Evolutionary conservation across 2,113 vertebrate genomes (phyloP).

Genomic region (Leucosticte australis): DNA sequence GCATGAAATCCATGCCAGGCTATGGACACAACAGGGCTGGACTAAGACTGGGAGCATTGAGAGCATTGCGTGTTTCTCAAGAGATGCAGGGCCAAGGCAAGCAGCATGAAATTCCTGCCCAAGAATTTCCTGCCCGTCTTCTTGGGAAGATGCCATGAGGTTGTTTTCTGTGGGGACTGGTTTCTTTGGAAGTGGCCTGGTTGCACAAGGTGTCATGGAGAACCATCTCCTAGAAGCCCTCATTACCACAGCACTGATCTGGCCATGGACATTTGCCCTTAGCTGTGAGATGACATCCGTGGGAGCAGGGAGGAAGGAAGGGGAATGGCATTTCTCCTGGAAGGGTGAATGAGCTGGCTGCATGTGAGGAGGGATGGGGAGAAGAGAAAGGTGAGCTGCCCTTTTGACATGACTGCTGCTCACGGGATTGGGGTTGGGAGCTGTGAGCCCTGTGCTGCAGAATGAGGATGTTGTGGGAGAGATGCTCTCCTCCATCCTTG

Average conservation of each 20-base stretch:
- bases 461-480: neutral
- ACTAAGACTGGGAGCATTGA: neutral
- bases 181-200: neutral
- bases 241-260: rapidly evolving
- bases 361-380: neutral
- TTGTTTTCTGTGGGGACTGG: neutral
- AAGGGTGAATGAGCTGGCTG: neutral
- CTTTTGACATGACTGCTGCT: neutral
- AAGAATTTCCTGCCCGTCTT: neutral
- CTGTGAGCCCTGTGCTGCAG: rapidly evolving
- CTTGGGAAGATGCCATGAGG: neutral
- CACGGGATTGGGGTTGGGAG: rapidly evolving
- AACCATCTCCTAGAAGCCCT: neutral
- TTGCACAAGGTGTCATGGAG: neutral
- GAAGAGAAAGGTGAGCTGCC: neutral
- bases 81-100: neutral
- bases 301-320: neutral
- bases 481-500: neutral
- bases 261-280: neutral
- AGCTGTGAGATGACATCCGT: rapidly evolving
- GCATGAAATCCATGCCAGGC: neutral
- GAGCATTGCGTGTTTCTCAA: rapidly evolving
- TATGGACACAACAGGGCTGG: neutral
- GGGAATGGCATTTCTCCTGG: neutral
- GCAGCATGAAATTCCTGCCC: neutral